These are phyloP conservation scores for Babylonia areolata DNA, from an alignment of 1,140 invertebrate genomes.

Conservation along the genomic window DNA sequence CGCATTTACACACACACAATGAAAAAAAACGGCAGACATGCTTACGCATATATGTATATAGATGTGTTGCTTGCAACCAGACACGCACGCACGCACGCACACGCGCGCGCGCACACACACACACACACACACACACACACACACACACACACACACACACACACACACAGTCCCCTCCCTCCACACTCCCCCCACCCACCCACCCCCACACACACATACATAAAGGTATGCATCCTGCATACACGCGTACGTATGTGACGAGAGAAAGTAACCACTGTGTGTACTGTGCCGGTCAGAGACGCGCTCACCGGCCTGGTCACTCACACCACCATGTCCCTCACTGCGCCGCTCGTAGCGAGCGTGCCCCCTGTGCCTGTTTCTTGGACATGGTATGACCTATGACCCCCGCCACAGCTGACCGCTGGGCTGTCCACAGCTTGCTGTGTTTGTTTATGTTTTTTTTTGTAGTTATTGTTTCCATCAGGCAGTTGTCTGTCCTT, in stretches of 20 bases:
- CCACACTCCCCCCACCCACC: no score
- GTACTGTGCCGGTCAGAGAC: not conserved
- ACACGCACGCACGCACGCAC: no score
- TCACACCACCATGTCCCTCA: not conserved
- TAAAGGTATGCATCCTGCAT: no score
- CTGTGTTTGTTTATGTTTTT: not conserved
- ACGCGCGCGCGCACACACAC: not conserved
- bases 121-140: constrained; percentile 6
- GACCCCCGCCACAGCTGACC: not conserved
- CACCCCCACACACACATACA: no score
- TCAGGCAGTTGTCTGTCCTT: not conserved
- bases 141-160: constrained; percentile 9
- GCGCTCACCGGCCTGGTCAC: not conserved
- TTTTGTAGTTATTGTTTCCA: not conserved
- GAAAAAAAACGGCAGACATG: no score
- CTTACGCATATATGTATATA: no score
- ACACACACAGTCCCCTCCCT: not conserved
- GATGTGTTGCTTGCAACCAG: no score
- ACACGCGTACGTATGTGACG: no score
- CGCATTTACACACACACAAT: no score
- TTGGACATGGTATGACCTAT: not conserved
- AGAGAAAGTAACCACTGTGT: no score
- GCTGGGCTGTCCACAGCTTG: not conserved
- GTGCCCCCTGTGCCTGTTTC: constrained; percentile 18
- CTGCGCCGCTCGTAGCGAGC: not conserved